These are phyloP conservation scores for Acrocyrtus sp. DNA, from an alignment of 2,888 invertebrate genomes.

Conservation along the genomic window DNA sequence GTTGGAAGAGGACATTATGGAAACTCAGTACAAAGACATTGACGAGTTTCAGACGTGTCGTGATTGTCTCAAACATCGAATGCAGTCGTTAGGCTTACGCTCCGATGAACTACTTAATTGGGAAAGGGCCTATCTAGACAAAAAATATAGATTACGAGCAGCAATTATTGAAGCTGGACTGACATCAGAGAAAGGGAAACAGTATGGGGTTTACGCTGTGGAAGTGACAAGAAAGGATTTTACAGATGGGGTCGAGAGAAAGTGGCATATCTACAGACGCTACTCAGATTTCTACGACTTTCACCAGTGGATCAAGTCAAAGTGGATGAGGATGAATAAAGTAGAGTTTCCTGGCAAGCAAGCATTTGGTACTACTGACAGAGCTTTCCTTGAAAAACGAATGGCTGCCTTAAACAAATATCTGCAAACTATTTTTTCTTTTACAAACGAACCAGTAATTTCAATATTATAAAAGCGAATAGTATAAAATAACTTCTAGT, in stretches of 20 bases:
- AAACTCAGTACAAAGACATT: conserved; percentile 66
- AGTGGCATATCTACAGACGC: conserved; percentile 91
- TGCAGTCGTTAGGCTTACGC: conserved; percentile 44
- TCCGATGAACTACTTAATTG: conserved; percentile 55
- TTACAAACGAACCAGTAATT: conserved; percentile 65
- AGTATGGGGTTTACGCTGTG: conserved; percentile 89
- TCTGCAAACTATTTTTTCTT: conserved; percentile 76
- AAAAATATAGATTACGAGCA: conserved; percentile 56
- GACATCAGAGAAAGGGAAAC: conserved; percentile 83
- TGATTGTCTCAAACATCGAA: conserved; percentile 59
- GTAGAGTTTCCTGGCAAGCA: conserved; percentile 81
- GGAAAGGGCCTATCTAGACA: conserved; percentile 54
- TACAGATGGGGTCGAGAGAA: conserved; percentile 73
- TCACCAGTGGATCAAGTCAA: conserved; percentile 78
- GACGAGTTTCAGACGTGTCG: conserved; percentile 60
- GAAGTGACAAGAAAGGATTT: conserved; percentile 76
- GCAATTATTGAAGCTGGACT: conserved; percentile 70
- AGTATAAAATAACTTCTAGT: no score
- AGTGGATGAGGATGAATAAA: conserved; percentile 64
- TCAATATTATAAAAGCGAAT: neutral
- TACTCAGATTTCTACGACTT: conserved; percentile 95
- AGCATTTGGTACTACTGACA: conserved; percentile 91
- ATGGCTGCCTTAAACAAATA: conserved; percentile 79
- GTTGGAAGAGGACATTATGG: conserved; percentile 70
- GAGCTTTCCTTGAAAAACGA: conserved; percentile 83